A percentile compares a stretch with the other conserved stretches of the same genome.
Evolutionary conservation across 2,113 vertebrate species (phyloP).

Genomic region (Fulmarus glacialis): DNA sequence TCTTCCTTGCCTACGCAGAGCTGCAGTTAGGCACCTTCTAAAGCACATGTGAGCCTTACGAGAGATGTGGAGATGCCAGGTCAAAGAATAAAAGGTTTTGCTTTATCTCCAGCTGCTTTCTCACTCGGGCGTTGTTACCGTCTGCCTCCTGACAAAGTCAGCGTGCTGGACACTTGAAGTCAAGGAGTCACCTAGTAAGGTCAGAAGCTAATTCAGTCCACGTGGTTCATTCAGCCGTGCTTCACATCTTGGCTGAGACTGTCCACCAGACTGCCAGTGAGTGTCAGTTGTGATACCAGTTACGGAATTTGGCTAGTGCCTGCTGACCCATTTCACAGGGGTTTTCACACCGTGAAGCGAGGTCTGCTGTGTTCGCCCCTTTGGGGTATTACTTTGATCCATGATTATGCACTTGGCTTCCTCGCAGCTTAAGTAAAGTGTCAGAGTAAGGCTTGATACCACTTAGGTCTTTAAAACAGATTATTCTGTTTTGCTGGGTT

Average conservation of each 20-base stretch:
- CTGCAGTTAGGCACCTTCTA: background rate
- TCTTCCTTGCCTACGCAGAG: background rate
- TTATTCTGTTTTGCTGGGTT: background rate
- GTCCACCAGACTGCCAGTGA: background rate
- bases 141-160: background rate
- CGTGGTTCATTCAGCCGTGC: background rate
- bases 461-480: background rate
- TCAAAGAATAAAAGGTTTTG: background rate
- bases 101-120: background rate
- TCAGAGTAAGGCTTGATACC: background rate
- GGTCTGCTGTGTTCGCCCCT: background rate
- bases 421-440: background rate
- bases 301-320: accelerated
- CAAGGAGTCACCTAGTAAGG: background rate
- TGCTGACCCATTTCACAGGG: background rate
- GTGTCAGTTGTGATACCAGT: background rate
- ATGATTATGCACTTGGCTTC: background rate
- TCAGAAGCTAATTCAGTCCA: background rate
- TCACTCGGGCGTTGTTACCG: accelerated
- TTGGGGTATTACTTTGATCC: background rate
- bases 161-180: background rate
- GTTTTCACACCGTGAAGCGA: accelerated
- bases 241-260: background rate
- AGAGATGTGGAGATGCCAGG: background rate
- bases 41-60: accelerated